phyloP scores from a whole-genome alignment of 2,113 vertebrate genomes.

The Cebidichthys violaceus region DNA sequence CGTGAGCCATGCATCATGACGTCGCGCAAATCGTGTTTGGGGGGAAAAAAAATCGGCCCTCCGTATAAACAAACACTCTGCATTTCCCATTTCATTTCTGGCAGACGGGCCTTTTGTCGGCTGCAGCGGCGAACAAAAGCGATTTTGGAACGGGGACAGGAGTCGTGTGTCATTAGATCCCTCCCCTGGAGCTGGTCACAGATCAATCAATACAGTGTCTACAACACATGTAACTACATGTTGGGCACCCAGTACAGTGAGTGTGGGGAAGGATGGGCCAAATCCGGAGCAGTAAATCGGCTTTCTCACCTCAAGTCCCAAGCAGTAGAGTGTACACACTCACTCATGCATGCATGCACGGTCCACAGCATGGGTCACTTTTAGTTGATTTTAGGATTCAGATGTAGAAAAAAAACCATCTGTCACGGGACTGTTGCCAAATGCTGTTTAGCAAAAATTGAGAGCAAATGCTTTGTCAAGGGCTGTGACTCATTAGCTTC shows the following conservation, averaged over 20 bases:
- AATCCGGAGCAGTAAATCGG: conserved; percentile 49
- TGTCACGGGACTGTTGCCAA: conserved; percentile 20
- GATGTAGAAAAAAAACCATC: conserved; percentile 34
- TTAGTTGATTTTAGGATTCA: conserved; percentile 19
- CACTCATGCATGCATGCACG: background rate
- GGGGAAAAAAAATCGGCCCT: conserved; percentile 39
- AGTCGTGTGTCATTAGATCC: conserved; percentile 70
- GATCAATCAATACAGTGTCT: conserved; percentile 71
- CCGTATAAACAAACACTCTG: conserved; percentile 38
- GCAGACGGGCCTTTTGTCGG: conserved; percentile 32
- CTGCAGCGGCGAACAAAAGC: conserved; percentile 49
- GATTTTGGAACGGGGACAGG: conserved; percentile 32
- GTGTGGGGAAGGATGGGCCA: conserved; percentile 49
- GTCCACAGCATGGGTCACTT: conserved; percentile 3
- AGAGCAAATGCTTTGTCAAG: conserved; percentile 35
- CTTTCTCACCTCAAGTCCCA: conserved; percentile 39
- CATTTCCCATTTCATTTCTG: conserved; percentile 48
- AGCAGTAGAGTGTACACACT: background rate
- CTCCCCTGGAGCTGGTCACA: conserved; percentile 43
- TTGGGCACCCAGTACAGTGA: conserved; percentile 19
- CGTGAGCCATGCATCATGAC: conserved; percentile 15
- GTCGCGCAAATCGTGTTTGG: conserved; percentile 25
- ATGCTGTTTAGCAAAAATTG: conserved; percentile 38
- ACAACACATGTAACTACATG: conserved; percentile 65
- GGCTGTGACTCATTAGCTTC: conserved; percentile 14